Percentiles rank a stretch among this genome's conserved stretches.
These are phyloP conservation scores for Tenebrio molitor DNA, from an alignment of 1,140 invertebrate species.

Conservation along the genomic window DNA sequence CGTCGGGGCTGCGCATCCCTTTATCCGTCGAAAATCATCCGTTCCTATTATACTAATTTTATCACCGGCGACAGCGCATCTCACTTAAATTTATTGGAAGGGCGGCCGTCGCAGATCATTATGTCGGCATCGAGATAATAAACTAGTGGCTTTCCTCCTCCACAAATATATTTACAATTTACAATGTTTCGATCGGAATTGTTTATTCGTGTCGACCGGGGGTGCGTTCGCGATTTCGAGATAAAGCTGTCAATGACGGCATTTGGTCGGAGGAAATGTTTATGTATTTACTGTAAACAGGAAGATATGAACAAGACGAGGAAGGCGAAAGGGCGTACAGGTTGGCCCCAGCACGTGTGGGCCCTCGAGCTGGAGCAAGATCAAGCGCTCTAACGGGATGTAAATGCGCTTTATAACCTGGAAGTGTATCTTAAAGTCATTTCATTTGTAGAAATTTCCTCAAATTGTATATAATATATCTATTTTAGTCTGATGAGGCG, in stretches of 20 bases:
- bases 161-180: not conserved
- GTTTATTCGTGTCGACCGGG: too few relatives aligned
- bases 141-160: not conserved
- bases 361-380: conserved; percentile 88
- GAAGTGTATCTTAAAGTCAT: conserved; percentile 60
- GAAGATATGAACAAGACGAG: conserved; percentile 64
- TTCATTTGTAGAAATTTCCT: conserved; percentile 62
- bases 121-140: conserved; percentile 29
- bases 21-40: not conserved
- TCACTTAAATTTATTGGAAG: conserved; percentile 42
- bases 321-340: conserved; percentile 84
- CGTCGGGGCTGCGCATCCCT: not conserved
- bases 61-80: conserved; percentile 1
- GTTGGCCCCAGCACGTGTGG: conserved; percentile 97
- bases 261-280: conserved; percentile 27
- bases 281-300: conserved; percentile 60
- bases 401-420: conserved; percentile 55
- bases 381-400: conserved; percentile 64
- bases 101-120: conserved; percentile 17
- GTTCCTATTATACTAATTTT: not conserved
- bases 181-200: too few relatives aligned
- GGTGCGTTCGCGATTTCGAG: not conserved
- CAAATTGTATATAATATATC: conserved; percentile 65
- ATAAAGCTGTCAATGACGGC: not conserved
- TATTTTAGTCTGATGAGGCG: conserved; percentile 60